These are phyloP conservation scores for Rhadina sibilatrix DNA, from an alignment of 2,113 vertebrate genomes.

Conservation along the genomic window DNA sequence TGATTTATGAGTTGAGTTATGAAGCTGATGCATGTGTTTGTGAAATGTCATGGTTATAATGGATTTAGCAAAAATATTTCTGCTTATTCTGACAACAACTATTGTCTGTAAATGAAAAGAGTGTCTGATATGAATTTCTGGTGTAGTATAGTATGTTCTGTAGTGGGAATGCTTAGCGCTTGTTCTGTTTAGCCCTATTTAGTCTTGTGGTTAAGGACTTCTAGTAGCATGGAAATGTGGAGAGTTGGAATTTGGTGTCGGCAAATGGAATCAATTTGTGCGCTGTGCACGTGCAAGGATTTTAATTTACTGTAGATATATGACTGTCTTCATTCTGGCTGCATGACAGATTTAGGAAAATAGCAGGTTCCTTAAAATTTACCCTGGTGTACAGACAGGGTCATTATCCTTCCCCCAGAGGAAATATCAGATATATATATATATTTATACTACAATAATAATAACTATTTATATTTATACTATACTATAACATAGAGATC, in stretches of 20 bases:
- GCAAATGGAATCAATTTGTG: background rate
- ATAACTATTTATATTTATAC: background rate
- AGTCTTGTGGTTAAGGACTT: background rate
- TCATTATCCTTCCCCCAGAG: background rate
- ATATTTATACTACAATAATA: background rate
- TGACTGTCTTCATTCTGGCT: background rate
- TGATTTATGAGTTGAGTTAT: background rate
- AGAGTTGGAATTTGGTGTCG: background rate
- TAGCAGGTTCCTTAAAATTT: background rate
- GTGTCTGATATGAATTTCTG: background rate
- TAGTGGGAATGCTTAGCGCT: background rate
- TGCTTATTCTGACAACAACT: background rate
- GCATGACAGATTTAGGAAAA: background rate
- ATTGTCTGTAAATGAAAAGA: background rate
- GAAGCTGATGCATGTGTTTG: background rate
- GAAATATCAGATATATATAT: background rate
- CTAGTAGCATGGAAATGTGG: background rate
- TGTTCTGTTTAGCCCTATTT: background rate
- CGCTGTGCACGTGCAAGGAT: background rate
- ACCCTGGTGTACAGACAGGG: background rate
- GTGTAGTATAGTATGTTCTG: background rate
- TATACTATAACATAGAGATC: background rate
- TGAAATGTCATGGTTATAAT: background rate
- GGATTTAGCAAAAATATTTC: background rate
- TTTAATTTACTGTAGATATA: background rate